These are phyloP conservation scores for Pelodiscus sinensis DNA, from an alignment of 2,113 vertebrate species.

Conservation along the genomic window DNA sequence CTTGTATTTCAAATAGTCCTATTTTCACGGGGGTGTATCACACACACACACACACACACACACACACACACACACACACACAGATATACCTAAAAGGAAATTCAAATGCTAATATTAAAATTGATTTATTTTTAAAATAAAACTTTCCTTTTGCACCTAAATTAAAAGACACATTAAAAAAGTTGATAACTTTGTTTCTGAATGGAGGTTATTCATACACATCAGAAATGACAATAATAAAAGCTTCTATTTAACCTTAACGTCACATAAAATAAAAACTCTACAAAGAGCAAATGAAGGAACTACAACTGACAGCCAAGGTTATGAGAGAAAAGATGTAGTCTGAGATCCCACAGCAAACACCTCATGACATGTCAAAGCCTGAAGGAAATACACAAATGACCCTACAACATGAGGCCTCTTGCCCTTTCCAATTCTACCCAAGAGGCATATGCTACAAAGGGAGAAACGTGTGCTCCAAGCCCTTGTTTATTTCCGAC, in stretches of 20 bases:
- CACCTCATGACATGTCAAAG: conserved; percentile 64
- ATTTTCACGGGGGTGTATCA: too few species aligned
- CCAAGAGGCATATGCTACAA: conserved; percentile 83
- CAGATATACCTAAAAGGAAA: neutral
- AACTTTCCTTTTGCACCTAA: conserved; percentile 50
- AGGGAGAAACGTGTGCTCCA: conserved; percentile 74
- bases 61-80: neutral
- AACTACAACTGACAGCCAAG: conserved; percentile 83
- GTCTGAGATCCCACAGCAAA: conserved; percentile 80
- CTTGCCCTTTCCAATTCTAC: conserved; percentile 85
- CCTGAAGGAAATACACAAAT: conserved; percentile 74
- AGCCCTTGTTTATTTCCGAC: conserved; percentile 70
- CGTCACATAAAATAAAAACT: conserved; percentile 74
- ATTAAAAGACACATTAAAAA: conserved; percentile 75
- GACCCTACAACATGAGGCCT: conserved; percentile 86
- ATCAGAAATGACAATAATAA: conserved; percentile 76
- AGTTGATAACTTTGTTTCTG: conserved; percentile 76
- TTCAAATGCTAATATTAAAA: neutral
- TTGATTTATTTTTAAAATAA: conserved; percentile 29
- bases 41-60: neutral
- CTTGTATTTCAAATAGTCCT: conserved; percentile 33
- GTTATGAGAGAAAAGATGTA: conserved; percentile 82
- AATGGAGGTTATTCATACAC: conserved; percentile 74
- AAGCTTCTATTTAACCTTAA: conserved; percentile 78
- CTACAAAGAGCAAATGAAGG: conserved; percentile 75